phyloP scores from a whole-genome alignment of 2,797 vertebrate species.

The Chelon auratus region DNA sequence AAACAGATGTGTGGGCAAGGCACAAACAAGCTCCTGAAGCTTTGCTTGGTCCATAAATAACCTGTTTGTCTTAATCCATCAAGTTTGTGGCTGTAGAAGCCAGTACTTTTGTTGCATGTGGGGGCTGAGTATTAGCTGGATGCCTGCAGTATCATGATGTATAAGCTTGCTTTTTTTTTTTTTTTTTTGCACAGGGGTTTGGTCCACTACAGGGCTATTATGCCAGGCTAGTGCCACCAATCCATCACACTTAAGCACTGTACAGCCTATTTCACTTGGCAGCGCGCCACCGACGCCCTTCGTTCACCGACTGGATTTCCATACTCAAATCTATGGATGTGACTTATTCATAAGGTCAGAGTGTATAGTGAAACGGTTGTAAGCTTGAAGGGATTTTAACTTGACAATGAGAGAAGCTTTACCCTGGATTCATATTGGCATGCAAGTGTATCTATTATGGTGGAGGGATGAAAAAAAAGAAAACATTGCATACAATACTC shows the following conservation, averaged over 20 bases:
- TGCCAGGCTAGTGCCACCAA: constrained; percentile 71
- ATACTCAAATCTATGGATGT: constrained; percentile 67
- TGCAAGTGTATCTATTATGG: neutral
- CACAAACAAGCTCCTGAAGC: constrained; percentile 69
- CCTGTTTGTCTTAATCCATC: constrained; percentile 81
- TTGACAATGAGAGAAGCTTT: constrained; percentile 24
- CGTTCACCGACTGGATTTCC: constrained; percentile 55
- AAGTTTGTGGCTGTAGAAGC: constrained; percentile 69
- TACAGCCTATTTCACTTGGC: constrained; percentile 73
- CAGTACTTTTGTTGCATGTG: constrained; percentile 59
- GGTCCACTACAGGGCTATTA: constrained; percentile 74
- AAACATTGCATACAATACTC: neutral
- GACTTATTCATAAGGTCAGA: constrained; percentile 63
- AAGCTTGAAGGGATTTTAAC: constrained; percentile 35
- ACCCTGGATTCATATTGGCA: constrained; percentile 30
- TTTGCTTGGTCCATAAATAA: constrained; percentile 77
- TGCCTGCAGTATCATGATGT: constrained; percentile 77
- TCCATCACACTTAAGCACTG: constrained; percentile 77
- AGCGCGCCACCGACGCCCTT: constrained; percentile 58
- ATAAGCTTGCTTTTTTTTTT: constrained; percentile 67
- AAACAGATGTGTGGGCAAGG: constrained; percentile 77
- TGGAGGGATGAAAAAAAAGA: neutral
- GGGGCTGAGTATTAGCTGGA: constrained; percentile 57
- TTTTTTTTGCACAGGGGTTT: constrained; percentile 60
- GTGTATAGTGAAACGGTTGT: constrained; percentile 43